Conservation (phyloP, 2,888 invertebrate genomes). For the Dolomedes plantarius region DNA sequence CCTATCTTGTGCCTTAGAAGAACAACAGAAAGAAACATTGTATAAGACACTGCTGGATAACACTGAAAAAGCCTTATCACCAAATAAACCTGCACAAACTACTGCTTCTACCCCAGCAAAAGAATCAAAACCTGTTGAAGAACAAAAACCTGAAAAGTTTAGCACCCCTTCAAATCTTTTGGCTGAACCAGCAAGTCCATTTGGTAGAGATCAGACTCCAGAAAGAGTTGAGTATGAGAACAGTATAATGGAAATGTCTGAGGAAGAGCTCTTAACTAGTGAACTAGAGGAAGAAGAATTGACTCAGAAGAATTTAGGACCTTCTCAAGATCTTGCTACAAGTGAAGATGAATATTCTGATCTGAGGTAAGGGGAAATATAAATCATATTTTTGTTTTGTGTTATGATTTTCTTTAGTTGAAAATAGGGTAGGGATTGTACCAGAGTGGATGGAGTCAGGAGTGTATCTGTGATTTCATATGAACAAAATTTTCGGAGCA, state of each 20-base stretch:
- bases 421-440: too few species aligned
- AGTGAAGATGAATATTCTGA: conserved; percentile 79
- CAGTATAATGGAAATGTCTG: conserved; percentile 77
- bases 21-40: conserved; percentile 59
- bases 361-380: conserved; percentile 73
- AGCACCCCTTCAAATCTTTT: conserved; percentile 34
- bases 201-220: conserved; percentile 80
- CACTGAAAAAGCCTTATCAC: conserved; percentile 67
- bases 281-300: conserved; percentile 97
- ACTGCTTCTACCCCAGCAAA: background rate
- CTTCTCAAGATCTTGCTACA: conserved; percentile 85
- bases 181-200: conserved; percentile 34
- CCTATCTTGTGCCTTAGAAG: conserved; percentile 63
- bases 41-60: conserved; percentile 58
- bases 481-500: too few species aligned
- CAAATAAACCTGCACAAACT: conserved; percentile 20
- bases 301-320: conserved; percentile 92
- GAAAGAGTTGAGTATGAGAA: conserved; percentile 89
- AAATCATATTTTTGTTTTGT: too few species aligned
- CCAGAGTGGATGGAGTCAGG: too few species aligned
- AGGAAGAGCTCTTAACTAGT: conserved; percentile 80
- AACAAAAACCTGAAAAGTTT: background rate
- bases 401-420: too few species aligned
- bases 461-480: too few species aligned
- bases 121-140: background rate